These are phyloP conservation scores for Tenthredo notha DNA, from an alignment of 2,888 invertebrate genomes.

Conservation along the genomic window DNA sequence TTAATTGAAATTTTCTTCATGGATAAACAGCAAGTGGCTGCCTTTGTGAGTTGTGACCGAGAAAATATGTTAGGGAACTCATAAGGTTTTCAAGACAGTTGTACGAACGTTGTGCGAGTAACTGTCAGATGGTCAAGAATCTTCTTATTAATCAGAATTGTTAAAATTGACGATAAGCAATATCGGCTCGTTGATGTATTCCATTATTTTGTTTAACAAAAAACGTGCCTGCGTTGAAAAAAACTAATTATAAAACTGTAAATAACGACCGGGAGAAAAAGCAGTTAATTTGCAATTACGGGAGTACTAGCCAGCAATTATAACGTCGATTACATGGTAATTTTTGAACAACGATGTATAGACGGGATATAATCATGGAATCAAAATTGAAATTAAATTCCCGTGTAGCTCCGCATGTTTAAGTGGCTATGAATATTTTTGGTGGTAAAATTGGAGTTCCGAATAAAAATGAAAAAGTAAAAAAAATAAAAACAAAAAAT, in stretches of 20 bases:
- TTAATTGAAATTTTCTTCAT: constrained; percentile 31
- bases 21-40: not conserved
- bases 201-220: not conserved
- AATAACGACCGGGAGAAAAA: not conserved
- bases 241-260: constrained; percentile 1
- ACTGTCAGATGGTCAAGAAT: not conserved
- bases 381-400: constrained; percentile 36
- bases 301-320: not conserved
- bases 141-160: not conserved
- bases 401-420: not conserved
- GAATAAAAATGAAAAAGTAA: not conserved
- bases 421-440: constrained; percentile 30
- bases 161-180: not conserved
- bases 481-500: not conserved
- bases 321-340: constrained; percentile 18
- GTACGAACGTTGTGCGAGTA: not conserved
- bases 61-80: not conserved
- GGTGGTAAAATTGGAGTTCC: not conserved
- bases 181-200: not conserved
- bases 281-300: constrained; percentile 36
- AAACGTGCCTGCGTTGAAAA: not conserved
- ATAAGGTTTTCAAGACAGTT: not conserved
- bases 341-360: constrained; percentile 15
- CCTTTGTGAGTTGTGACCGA: not conserved
- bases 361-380: constrained; percentile 16